Evolutionary conservation across 2,113 vertebrate genomes (phyloP).

Genomic region (Oplegnathus fasciatus): DNA sequence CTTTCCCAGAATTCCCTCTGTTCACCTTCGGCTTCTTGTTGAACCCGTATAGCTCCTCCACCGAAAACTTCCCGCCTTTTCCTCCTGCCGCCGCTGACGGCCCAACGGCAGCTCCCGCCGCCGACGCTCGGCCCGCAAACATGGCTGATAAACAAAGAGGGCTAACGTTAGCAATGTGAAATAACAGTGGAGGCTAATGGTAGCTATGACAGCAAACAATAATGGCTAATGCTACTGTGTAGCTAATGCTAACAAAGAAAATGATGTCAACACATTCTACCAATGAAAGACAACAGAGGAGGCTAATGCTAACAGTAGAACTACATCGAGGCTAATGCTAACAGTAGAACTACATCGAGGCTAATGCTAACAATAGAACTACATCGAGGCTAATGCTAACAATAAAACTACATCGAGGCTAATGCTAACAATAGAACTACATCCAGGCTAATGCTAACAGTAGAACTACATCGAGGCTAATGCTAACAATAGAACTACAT

Average conservation of each 20-base stretch:
- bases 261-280: too few relatives aligned
- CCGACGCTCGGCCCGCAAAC: constrained; percentile 71
- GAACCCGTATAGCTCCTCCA: constrained; percentile 74
- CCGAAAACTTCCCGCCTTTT: constrained; percentile 60
- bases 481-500: too few relatives aligned
- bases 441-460: not conserved
- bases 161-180: not conserved
- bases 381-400: too few relatives aligned
- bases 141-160: constrained; percentile 46
- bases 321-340: not conserved
- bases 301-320: too few relatives aligned
- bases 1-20: constrained; percentile 51
- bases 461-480: too few relatives aligned
- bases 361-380: too few relatives aligned
- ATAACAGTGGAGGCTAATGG: not conserved
- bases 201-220: not conserved
- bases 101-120: not conserved
- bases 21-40: constrained; percentile 74
- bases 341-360: too few relatives aligned
- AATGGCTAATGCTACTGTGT: not conserved
- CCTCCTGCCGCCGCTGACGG: constrained; percentile 13
- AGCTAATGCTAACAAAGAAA: too few relatives aligned
- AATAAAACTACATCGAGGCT: not conserved
- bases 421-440: not conserved
- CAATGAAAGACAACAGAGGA: too few relatives aligned